Evolutionary conservation across 2,113 vertebrate species (phyloP).

Genomic region (Vombatus ursinus): DNA sequence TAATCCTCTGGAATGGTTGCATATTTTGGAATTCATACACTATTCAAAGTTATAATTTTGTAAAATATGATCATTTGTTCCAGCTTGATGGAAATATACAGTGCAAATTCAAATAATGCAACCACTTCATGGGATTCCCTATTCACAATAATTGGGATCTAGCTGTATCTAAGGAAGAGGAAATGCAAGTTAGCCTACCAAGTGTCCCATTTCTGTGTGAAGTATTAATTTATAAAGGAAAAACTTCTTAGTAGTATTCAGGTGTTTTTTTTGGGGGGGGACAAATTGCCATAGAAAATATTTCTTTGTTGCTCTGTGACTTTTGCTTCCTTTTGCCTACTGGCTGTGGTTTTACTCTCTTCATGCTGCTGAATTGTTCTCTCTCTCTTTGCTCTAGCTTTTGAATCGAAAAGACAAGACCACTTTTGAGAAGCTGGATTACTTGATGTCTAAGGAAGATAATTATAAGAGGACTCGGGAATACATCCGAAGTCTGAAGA

Average conservation of each 20-base stretch:
- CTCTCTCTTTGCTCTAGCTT: constrained; percentile 85
- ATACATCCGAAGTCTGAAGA: constrained; percentile 93
- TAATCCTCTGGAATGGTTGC: background rate
- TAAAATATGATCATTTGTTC: background rate
- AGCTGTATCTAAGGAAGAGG: background rate
- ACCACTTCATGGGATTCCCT: background rate
- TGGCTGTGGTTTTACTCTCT: constrained; percentile 1
- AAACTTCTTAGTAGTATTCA: background rate
- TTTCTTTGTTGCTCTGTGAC: background rate
- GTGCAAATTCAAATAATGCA: background rate
- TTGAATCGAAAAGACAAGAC: constrained; percentile 95
- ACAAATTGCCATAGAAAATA: background rate
- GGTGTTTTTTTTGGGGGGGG: background rate
- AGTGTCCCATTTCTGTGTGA: background rate
- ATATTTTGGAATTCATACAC: background rate
- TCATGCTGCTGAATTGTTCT: background rate
- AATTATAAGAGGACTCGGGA: constrained; percentile 96
- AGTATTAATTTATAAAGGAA: background rate
- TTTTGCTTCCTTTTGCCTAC: background rate
- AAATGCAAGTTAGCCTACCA: background rate
- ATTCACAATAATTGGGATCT: background rate
- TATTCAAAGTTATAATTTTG: background rate
- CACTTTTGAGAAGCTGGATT: constrained; percentile 95
- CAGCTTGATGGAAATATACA: background rate
- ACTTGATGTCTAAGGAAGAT: constrained; percentile 94